These are phyloP conservation scores for Naja naja DNA, from an alignment of 2,113 vertebrate species.

Conservation along the genomic window DNA sequence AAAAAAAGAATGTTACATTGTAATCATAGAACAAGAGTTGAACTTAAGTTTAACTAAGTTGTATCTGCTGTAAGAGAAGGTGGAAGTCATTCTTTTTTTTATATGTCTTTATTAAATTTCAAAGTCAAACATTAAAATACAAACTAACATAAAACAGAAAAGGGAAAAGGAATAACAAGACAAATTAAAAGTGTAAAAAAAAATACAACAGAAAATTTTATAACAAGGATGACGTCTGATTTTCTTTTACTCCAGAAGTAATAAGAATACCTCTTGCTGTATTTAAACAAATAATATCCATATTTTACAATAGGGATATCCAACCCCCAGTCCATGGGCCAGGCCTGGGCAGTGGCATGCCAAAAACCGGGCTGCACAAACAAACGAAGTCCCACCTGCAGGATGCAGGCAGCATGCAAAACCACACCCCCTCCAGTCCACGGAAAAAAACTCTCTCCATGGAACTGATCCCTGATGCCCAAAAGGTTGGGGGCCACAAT, in stretches of 20 bases:
- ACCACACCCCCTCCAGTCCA: too few relatives aligned
- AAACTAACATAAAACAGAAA: neutral
- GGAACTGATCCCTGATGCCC: too few relatives aligned
- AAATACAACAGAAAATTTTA: neutral
- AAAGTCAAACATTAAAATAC: neutral
- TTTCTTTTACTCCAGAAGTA: neutral
- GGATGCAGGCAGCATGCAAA: too few relatives aligned
- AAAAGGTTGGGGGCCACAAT: too few relatives aligned
- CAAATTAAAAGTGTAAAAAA: neutral
- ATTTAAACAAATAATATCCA: neutral
- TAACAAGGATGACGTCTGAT: neutral
- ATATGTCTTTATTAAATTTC: neutral
- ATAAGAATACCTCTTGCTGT: neutral
- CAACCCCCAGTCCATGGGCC: too few relatives aligned
- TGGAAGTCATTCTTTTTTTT: neutral
- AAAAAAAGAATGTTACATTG: neutral
- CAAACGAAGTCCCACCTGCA: too few relatives aligned
- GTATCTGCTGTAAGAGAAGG: neutral
- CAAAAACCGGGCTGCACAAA: too few relatives aligned
- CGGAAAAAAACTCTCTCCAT: too few relatives aligned
- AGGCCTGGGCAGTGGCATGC: too few relatives aligned
- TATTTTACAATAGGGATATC: neutral
- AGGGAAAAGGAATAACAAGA: neutral
- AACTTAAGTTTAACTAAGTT: neutral
- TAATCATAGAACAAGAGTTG: neutral